Evolutionary conservation across 2,797 vertebrate genomes (phyloP).

Genomic region (Mormyrus hasselquistii): DNA sequence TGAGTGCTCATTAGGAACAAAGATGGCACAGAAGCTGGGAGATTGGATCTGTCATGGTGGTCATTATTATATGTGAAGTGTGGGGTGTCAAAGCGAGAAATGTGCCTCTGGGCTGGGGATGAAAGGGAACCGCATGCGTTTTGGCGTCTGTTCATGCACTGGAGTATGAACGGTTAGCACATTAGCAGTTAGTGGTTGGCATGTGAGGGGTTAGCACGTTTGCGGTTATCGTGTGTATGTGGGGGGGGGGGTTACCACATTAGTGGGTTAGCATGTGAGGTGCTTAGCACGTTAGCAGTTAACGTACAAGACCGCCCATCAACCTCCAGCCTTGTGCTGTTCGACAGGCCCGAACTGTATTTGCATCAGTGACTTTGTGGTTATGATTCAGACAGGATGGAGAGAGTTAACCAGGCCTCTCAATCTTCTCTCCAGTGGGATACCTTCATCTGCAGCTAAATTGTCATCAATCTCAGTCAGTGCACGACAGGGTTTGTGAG

Average conservation of each 20-base stretch:
- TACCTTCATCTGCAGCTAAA: not conserved
- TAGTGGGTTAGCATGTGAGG: not conserved
- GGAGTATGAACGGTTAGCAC: not conserved
- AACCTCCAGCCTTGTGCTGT: not conserved
- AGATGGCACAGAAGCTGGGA: not conserved
- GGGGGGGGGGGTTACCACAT: not conserved
- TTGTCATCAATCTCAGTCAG: not conserved
- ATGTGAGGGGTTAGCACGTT: not conserved
- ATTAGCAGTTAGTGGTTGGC: not conserved
- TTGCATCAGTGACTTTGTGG: not conserved
- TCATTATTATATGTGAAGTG: not conserved
- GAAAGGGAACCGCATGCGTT: not conserved
- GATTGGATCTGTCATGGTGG: not conserved
- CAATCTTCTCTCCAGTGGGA: not conserved
- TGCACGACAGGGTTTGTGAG: not conserved
- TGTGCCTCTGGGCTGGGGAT: not conserved
- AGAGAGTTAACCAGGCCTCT: not conserved
- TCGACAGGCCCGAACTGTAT: not conserved
- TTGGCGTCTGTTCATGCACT: not conserved
- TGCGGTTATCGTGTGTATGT: not conserved
- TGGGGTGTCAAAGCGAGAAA: not conserved
- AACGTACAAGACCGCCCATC: not conserved
- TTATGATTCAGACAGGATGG: not conserved
- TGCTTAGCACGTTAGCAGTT: not conserved
- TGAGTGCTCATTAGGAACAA: conserved; percentile 3